A percentile compares a stretch with the other conserved stretches of the same genome.
Conservation (phyloP, 2,888 invertebrate species). For the Hydraecia micacea region DNA sequence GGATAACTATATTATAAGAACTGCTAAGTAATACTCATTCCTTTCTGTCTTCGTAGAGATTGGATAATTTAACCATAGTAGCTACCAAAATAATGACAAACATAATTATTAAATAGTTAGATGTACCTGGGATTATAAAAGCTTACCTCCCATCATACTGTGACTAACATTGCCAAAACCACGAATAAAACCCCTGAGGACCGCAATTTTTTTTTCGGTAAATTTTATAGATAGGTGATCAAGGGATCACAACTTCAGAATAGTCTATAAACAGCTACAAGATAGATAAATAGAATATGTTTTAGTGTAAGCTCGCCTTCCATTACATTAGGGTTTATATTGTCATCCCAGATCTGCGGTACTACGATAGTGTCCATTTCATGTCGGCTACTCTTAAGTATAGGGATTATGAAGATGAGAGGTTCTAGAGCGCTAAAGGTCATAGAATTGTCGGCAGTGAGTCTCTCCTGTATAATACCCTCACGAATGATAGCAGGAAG, state of each 20-base stretch:
- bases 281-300: background rate
- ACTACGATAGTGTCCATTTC: constrained; percentile 18
- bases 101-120: background rate
- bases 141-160: background rate
- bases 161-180: background rate
- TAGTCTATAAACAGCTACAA: background rate
- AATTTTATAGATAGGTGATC: no score
- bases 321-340: constrained; percentile 27
- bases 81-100: background rate
- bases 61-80: background rate
- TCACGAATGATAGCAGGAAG: background rate
- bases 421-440: background rate
- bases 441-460: background rate
- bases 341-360: constrained; percentile 21
- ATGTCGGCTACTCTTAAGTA: background rate
- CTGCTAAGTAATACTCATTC: background rate
- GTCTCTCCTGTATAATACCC: background rate
- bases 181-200: no score
- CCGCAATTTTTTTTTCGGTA: no score
- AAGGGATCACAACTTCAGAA: background rate
- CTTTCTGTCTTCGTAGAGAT: background rate
- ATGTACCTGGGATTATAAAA: background rate
- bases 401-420: constrained; percentile 23
- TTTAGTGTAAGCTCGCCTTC: constrained; percentile 23
- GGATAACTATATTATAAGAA: background rate